Evolutionary conservation across 2,113 vertebrate species (phyloP).

Genomic region (Epinephelus lanceolatus): DNA sequence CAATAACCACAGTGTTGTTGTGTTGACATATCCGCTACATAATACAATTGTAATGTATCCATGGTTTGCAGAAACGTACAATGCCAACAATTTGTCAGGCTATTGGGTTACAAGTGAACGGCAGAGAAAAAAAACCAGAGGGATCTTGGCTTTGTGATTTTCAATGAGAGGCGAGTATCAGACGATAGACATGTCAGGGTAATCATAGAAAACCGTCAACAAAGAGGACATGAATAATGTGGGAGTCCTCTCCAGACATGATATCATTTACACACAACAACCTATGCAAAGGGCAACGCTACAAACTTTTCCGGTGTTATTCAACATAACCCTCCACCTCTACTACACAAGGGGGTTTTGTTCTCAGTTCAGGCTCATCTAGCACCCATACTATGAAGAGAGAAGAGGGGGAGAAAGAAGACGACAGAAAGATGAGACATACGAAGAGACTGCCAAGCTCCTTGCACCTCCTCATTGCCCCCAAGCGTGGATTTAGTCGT

Average conservation of each 20-base stretch:
- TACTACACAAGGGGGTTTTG: slow-evolving; percentile 44
- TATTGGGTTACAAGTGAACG: too few species aligned
- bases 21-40: too few species aligned
- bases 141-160: too few species aligned
- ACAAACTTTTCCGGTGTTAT: slow-evolving; percentile 45
- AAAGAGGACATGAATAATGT: neutral
- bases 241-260: slow-evolving; percentile 40
- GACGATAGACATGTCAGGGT: neutral
- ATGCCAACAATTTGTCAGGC: too few species aligned
- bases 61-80: too few species aligned
- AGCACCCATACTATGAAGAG: slow-evolving; percentile 17
- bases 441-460: slow-evolving; percentile 64
- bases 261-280: slow-evolving; percentile 39
- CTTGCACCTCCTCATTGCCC: slow-evolving; percentile 68
- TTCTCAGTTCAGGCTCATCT: slow-evolving; percentile 55
- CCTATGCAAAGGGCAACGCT: slow-evolving; percentile 6
- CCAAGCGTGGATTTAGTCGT: slow-evolving; percentile 70
- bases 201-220: neutral
- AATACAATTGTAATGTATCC: too few species aligned
- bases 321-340: slow-evolving; percentile 26
- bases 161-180: neutral
- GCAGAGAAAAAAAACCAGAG: too few species aligned
- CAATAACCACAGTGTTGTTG: too few species aligned
- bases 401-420: slow-evolving; percentile 23
- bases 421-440: slow-evolving; percentile 61